Percentiles rank a stretch among this genome's conserved stretches.
These are phyloP conservation scores for Noctuana brunneofusca DNA, from an alignment of 2,888 invertebrate species.

Conservation along the genomic window DNA sequence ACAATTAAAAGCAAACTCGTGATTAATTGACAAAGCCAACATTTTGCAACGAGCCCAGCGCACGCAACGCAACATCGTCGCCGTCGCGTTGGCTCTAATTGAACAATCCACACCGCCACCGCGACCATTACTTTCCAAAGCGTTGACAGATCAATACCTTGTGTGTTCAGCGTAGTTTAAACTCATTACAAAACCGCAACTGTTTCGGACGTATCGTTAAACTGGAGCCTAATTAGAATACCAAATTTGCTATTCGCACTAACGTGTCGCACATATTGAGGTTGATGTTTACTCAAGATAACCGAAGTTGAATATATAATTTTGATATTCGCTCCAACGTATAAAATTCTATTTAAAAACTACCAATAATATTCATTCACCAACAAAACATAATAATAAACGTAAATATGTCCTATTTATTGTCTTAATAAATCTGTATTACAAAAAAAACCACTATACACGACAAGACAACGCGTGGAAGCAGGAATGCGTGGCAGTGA, in stretches of 20 bases:
- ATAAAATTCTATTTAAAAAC: too few species aligned
- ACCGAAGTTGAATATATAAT: neutral
- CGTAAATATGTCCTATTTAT: too few species aligned
- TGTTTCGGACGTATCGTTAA: conserved; percentile 4
- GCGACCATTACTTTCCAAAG: conserved; percentile 14
- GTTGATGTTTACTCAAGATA: neutral
- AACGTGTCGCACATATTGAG: too few species aligned
- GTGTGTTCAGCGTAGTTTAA: conserved; percentile 18
- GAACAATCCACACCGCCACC: conserved; percentile 13
- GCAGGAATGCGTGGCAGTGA: conserved; percentile 1
- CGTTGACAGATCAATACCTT: conserved; percentile 27
- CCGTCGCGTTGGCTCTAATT: neutral
- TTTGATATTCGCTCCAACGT: too few species aligned
- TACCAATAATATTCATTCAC: too few species aligned
- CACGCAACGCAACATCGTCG: neutral
- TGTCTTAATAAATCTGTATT: too few species aligned
- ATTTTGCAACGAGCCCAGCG: neutral
- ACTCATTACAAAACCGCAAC: conserved; percentile 17
- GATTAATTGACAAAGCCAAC: neutral
- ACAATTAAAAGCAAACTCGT: too few species aligned
- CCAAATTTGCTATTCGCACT: neutral
- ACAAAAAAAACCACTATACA: too few species aligned
- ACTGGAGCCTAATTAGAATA: conserved; percentile 3
- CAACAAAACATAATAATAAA: too few species aligned
- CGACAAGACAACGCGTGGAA: neutral